These are phyloP conservation scores for Dermolepida albohirtum DNA, from an alignment of 2,888 invertebrate species.

Conservation along the genomic window DNA sequence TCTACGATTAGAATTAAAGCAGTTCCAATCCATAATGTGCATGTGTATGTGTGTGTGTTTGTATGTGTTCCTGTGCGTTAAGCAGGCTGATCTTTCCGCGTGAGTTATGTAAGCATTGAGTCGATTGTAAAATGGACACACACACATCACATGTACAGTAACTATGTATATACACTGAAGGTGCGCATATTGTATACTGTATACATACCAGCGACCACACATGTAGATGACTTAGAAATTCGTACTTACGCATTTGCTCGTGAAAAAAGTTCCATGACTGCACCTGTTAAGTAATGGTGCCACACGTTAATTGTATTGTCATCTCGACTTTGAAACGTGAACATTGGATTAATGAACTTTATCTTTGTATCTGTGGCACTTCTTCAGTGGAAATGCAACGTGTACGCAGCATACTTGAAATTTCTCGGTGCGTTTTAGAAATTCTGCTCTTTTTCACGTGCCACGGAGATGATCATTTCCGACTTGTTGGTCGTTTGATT, in stretches of 20 bases:
- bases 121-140: conserved; percentile 4
- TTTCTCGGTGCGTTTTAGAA: no score
- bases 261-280: neutral
- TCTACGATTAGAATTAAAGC: conserved; percentile 10
- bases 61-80: no score
- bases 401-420: no score
- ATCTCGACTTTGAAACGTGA: conserved; percentile 1
- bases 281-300: conserved; percentile 20
- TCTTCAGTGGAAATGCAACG: neutral
- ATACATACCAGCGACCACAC: no score
- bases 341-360: conserved; percentile 24
- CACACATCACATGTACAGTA: neutral
- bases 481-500: conserved; percentile 1
- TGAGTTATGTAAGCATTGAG: conserved; percentile 9
- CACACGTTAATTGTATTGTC: conserved; percentile 19
- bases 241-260: no score
- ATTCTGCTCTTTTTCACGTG: no score
- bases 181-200: no score
- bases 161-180: no score
- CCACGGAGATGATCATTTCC: conserved; percentile 2
- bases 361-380: neutral
- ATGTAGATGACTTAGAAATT: no score
- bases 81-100: neutral
- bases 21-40: neutral
- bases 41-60: no score